Percentiles rank a stretch among this genome's conserved stretches.
Evolutionary conservation across 2,113 vertebrate genomes (phyloP).

Genomic region (Columba livia): DNA sequence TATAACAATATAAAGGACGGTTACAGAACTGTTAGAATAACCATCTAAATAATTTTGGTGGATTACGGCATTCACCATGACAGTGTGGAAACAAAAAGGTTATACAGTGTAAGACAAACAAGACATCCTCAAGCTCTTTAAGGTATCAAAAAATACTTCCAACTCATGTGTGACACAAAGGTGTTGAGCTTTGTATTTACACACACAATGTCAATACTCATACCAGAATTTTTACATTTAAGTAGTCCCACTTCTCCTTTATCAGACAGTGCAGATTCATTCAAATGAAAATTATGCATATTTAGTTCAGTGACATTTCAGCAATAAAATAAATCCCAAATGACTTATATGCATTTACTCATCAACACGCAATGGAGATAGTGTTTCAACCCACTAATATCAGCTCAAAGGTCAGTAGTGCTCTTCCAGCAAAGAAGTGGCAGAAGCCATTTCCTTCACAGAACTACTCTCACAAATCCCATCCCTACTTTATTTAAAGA

Average conservation of each 20-base stretch:
- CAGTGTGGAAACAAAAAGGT: neutral
- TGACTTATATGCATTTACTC: neutral
- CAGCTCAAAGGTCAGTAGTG: neutral
- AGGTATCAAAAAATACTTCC: neutral
- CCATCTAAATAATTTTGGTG: conserved; percentile 24
- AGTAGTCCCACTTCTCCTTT: neutral
- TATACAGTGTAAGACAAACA: neutral
- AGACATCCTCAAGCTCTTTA: neutral
- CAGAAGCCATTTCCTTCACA: neutral
- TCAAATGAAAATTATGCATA: neutral
- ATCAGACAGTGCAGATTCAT: neutral
- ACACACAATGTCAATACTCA: rapidly evolving
- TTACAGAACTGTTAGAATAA: conserved; percentile 31
- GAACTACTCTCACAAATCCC: neutral
- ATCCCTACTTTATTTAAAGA: neutral
- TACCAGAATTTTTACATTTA: neutral
- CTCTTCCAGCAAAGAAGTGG: neutral
- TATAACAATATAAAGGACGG: conserved; percentile 4
- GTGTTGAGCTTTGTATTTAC: neutral
- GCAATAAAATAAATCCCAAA: neutral
- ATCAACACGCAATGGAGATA: neutral
- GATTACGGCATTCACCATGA: neutral
- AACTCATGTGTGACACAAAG: rapidly evolving
- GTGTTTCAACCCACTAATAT: neutral
- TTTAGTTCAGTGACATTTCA: neutral